Base-by-base conservation (phyloP, 2,888 invertebrate species). In the Papilio elwesi region DNA sequence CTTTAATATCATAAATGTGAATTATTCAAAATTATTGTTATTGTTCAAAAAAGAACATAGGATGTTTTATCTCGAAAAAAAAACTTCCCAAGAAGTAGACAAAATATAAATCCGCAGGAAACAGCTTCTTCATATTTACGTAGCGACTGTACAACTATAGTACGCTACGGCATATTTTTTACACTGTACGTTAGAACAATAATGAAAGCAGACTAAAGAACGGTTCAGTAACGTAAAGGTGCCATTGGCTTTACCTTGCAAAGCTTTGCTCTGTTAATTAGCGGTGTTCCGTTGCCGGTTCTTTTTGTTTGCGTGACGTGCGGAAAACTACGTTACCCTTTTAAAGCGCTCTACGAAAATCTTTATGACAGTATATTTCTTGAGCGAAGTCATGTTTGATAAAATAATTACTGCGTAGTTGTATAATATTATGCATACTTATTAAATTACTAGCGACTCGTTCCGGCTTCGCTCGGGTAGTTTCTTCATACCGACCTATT, bases 171-270 rank as follows among this genome's bases (percentile, higher is more conserved):
- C 9, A 43, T 43, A 4, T 9, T 43, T 8, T 36, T 7, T 57
- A 57, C 12, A 55, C 26, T 11, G 4, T 8, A 8, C n/a, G 2
- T n/a, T 43, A n/a, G 9, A 57, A 59, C 59, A 59, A 26, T 26
- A 26, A 59, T 59, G 59, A 62, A 38, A 15, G 59, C 10, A 43
- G 43, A 62, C 43, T 62, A 62, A 62, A 59, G 59, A 59, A 9
- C n/a, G 59, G 38, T 10, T 38, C 15, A 43, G 38, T 59, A n/a
- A 59, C 59, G n/a, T n/a, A 59, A 59, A 62, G 43, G 43, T n/a
- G 43, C 15, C 43, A 62, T 62, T 12, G 59, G 15, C 59, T 43
- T 62, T 62, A 62, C 59, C 59, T 62, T 43, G 43, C 59, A 62
- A 62, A 43, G 43, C n/a, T 62, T 43, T 62, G 43, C 15, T 43